Evolutionary conservation across 1,140 invertebrate genomes (phyloP).

Genomic region (Calliopsis andreniformis): DNA sequence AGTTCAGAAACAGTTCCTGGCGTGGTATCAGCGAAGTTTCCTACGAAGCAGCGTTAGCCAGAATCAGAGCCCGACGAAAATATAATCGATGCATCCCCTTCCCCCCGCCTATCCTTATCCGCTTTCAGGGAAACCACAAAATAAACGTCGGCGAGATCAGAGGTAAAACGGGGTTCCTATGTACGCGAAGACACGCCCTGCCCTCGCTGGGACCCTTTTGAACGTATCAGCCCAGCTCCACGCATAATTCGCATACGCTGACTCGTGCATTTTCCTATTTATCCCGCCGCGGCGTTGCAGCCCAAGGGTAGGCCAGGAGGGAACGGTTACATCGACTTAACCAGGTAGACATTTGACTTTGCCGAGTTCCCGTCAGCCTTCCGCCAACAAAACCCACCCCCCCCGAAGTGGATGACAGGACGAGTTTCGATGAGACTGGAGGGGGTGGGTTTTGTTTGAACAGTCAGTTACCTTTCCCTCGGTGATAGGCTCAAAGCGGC

Average conservation of each 20-base stretch:
- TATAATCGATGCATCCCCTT: conserved; percentile 2
- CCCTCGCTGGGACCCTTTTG: conserved; percentile 32
- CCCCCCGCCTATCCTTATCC: no score
- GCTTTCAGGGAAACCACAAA: background rate
- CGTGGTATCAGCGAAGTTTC: background rate
- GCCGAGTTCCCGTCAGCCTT: background rate
- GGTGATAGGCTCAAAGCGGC: conserved; percentile 1
- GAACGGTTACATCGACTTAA: conserved; percentile 28
- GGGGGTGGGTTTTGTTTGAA: conserved; percentile 49
- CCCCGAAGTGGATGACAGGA: conserved; percentile 47
- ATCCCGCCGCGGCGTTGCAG: background rate
- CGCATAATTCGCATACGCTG: conserved; percentile 48
- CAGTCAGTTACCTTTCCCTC: conserved; percentile 38
- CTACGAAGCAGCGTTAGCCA: background rate
- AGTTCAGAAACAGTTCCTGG: no score
- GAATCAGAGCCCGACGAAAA: background rate
- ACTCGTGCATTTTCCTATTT: conserved; percentile 53
- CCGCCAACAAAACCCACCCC: conserved; percentile 1
- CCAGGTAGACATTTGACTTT: conserved; percentile 33
- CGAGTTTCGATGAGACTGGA: background rate
- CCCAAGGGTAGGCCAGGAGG: background rate
- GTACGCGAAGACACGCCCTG: background rate
- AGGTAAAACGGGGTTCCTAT: background rate
- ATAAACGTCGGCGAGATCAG: conserved; percentile 14
- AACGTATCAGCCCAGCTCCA: conserved; percentile 29